Percentiles rank a stretch among this genome's conserved stretches.
phyloP scores from a whole-genome alignment of 1,140 invertebrate genomes.

The Drosophila tropicalis region DNA sequence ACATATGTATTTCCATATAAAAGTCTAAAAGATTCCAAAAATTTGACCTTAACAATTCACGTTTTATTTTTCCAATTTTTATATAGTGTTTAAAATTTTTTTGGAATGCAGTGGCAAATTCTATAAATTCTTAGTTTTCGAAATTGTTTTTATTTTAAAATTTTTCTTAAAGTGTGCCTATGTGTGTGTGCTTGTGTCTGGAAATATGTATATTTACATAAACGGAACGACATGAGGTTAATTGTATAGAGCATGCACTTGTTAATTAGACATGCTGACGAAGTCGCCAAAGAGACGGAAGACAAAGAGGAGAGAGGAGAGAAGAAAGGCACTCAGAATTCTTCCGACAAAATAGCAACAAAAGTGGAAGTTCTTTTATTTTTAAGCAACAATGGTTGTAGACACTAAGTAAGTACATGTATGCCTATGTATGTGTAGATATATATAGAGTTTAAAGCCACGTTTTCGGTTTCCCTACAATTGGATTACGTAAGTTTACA shows the following conservation, averaged over 20 bases:
- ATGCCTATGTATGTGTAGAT: not conserved
- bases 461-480: constrained; percentile 41
- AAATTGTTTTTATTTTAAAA: not conserved
- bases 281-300: constrained; percentile 6
- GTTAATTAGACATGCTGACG: constrained; percentile 69
- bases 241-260: constrained; percentile 62
- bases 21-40: too few species aligned
- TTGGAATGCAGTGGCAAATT: too few species aligned
- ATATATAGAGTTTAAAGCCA: constrained; percentile 51
- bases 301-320: not conserved
- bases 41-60: too few species aligned
- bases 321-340: not conserved
- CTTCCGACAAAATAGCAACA: constrained; percentile 3
- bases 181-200: constrained; percentile 31
- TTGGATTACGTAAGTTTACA: constrained; percentile 64
- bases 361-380: constrained; percentile 20
- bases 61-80: too few species aligned
- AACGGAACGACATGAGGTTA: constrained; percentile 63
- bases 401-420: not conserved
- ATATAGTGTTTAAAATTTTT: too few species aligned
- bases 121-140: not conserved
- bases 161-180: constrained; percentile 20
- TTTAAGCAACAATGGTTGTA: not conserved
- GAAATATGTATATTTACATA: constrained; percentile 67
- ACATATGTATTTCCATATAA: too few species aligned